Evolutionary conservation across 2,888 invertebrate species (phyloP).

Genomic region (Dicyrtomina minuta): DNA sequence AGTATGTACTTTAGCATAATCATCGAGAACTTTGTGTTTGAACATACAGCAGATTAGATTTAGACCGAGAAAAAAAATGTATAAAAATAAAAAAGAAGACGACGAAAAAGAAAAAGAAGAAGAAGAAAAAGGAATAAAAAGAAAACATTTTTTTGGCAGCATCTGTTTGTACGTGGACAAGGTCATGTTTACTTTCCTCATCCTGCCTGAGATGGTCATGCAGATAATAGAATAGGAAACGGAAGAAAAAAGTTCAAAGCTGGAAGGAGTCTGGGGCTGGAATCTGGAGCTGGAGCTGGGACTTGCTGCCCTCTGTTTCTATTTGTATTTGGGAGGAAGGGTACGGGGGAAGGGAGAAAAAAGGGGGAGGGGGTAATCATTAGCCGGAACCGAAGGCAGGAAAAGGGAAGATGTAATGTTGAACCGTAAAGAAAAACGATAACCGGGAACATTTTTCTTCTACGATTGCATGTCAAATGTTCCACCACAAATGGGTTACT

Average conservation of each 20-base stretch:
- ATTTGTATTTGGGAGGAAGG: neutral
- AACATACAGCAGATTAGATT: no score
- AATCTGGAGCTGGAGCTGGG: no score
- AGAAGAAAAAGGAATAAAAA: no score
- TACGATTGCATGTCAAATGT: slow-evolving; percentile 16
- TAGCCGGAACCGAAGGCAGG: slow-evolving; percentile 18
- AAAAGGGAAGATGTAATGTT: slow-evolving; percentile 10
- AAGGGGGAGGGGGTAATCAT: slow-evolving; percentile 5
- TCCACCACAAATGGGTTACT: no score
- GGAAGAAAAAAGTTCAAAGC: neutral
- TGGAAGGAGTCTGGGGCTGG: no score
- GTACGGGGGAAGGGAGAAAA: neutral
- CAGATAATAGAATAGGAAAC: slow-evolving; percentile 1
- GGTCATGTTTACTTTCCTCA: slow-evolving; percentile 18
- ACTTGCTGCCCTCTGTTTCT: no score
- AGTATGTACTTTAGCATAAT: no score
- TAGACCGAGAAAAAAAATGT: no score
- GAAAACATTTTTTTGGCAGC: no score
- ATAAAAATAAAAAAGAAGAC: no score
- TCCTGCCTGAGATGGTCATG: slow-evolving; percentile 13
- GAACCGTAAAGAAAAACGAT: slow-evolving; percentile 22
- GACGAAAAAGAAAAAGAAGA: no score
- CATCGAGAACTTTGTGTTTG: no score
- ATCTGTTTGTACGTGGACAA: neutral
- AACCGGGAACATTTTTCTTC: slow-evolving; percentile 18